Percentiles rank a stretch among this genome's conserved stretches.
Evolutionary conservation across 2,797 vertebrate genomes (phyloP).

Genomic region (Urosaurus nigricauda): DNA sequence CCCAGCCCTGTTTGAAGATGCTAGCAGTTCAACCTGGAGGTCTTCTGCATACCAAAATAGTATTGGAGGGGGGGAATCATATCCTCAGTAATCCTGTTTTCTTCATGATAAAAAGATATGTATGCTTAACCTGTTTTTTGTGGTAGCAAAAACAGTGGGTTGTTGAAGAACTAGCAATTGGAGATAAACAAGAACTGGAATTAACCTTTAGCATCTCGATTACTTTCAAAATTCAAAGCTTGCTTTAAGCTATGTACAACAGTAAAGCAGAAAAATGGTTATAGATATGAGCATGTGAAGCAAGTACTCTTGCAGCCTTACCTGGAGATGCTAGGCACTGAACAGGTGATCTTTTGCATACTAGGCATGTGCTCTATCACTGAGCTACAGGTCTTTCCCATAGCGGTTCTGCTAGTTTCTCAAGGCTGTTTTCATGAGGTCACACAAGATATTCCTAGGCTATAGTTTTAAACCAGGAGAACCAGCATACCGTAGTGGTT

Average conservation of each 20-base stretch:
- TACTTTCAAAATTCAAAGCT: not conserved
- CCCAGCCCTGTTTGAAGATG: too few species aligned
- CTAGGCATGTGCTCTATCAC: too few species aligned
- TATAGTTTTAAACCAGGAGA: not conserved
- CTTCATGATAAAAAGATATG: too few species aligned
- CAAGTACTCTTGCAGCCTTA: not conserved
- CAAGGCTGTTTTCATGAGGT: not conserved
- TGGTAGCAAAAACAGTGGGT: not conserved
- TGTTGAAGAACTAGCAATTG: not conserved
- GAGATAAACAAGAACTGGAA: not conserved
- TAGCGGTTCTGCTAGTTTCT: not conserved
- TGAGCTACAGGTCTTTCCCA: not conserved
- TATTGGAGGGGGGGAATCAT: too few species aligned
- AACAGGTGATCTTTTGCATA: not conserved
- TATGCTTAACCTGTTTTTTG: not conserved
- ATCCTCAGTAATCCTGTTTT: too few species aligned
- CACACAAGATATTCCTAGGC: not conserved
- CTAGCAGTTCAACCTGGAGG: too few species aligned
- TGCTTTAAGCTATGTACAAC: not conserved
- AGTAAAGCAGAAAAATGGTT: not conserved
- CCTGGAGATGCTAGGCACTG: not conserved
- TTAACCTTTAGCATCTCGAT: not conserved
- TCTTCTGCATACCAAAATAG: too few species aligned
- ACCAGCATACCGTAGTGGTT: not conserved
- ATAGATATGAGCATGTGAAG: not conserved